Evolutionary conservation across 2,888 invertebrate genomes (phyloP), one percentile per base, ranked within the genome.

Genomic region (Sturmia bella): DNA sequence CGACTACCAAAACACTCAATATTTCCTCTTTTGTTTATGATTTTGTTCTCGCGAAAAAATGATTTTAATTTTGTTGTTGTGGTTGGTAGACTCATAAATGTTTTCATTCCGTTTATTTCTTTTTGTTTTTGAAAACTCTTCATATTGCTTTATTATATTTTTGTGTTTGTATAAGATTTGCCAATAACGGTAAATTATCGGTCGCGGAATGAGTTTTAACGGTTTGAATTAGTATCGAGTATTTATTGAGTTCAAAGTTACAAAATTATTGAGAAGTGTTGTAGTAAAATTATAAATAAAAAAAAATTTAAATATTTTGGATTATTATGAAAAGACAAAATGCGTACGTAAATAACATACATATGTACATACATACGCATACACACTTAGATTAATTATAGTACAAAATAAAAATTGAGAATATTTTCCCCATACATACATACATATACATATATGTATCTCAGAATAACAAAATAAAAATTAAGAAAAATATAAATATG

Each of bases 131-230:
- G 15, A 24, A 48, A 11, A 19, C 27, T 43, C 43, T 63, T 68
- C 27, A 43, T 32, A 43, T 68, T 50, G 43, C 39, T 59, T 70
- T 70, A 24, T 59, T 61, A 61, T 54, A 56, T 66, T 66, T 12
- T 52, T 66, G 39, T 52, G 17, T 43, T 19, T 52, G 17, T 43
- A 68, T 43, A 56, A 54, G 43, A 52, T 56, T 43, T 43, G n/a
- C 41, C n/a, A 68, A 56, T 56, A 68, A 68, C 68, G 68, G 68
- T 68, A 68, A 43, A 56, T 68, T 68, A 43, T 43, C 21, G 21
- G 56, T 32, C 56, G 68, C 68, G 41, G 56, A 43, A 43, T 43
- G 56, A 56, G 27, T 54, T 68, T 43, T 68, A 68, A 43, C 13
- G 27, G 32, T 21, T 54, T 54, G n/a, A n/a, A 27, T 27, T 6